Evolutionary conservation across 1,140 invertebrate species (phyloP).

Genomic region (Anthonomus grandis): DNA sequence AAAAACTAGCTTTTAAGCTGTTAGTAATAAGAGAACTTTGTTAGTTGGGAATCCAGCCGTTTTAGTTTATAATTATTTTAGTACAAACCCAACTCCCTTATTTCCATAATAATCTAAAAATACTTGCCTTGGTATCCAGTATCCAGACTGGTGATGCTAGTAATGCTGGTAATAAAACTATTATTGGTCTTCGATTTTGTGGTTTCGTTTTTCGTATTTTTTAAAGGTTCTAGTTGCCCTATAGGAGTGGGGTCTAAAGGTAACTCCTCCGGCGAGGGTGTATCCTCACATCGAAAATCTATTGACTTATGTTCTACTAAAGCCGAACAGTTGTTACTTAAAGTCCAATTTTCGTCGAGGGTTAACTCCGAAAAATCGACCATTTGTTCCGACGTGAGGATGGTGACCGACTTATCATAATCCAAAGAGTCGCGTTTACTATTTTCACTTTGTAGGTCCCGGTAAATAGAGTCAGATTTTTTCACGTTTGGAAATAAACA

Average conservation of each 20-base stretch:
- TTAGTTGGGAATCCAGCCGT: too few species aligned
- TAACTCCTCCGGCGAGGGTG: conserved; percentile 77
- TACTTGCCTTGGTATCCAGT: conserved; percentile 70
- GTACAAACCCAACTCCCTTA: background rate
- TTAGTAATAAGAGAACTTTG: too few species aligned
- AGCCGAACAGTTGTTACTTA: background rate
- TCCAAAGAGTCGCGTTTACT: conserved; percentile 41
- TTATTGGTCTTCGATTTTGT: conserved; percentile 60
- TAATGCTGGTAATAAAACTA: conserved; percentile 79
- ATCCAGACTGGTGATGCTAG: conserved; percentile 80
- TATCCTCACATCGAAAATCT: conserved; percentile 64
- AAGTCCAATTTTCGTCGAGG: conserved; percentile 32
- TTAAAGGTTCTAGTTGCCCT: conserved; percentile 53
- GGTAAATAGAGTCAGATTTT: too few species aligned
- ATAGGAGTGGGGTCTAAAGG: conserved; percentile 63
- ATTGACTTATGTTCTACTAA: background rate
- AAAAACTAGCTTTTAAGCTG: too few species aligned
- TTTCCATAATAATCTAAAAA: background rate
- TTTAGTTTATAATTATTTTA: background rate
- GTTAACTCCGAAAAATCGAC: conserved; percentile 51
- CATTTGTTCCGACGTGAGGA: conserved; percentile 83
- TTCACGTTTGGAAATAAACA: too few species aligned
- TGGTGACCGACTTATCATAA: conserved; percentile 71
- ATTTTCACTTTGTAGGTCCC: too few species aligned
- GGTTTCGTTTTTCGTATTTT: conserved; percentile 53